Base-by-base conservation (phyloP, 1,140 invertebrate species). In the Luehdorfia chinensis region DNA sequence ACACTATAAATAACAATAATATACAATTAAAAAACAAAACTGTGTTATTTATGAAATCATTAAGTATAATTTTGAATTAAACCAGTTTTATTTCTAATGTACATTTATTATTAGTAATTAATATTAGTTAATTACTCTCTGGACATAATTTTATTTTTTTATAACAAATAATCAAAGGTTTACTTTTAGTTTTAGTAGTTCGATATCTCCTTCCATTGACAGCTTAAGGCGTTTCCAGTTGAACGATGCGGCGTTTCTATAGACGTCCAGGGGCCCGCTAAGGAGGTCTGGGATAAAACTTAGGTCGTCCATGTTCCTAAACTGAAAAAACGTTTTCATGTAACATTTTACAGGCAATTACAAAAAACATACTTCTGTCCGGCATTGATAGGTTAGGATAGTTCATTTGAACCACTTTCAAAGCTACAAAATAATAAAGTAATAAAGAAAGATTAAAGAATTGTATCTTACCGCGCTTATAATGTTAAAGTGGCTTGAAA, bases 171-270 rank as follows among this genome's bases (percentile, higher is more conserved):
- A n/a, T n/a, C n/a, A n/a, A n/a, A n/a, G n/a, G n/a, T 62, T 74
- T 76, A 94, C 94, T 88, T 94, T 94, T 43, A 93, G 90, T 75
- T 89, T 89, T 15, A 95, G 77, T 39, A 91, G 79, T 31, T 94
- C 89, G 62, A 94, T 90, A 49, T 91, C 91, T 70, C 91, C 91
- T 72, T 95, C 93, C 32, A 95, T 80, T 43, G 93, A 89, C 25
- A 94, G 55, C 57, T 91, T 92, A 76, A 96, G 88, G 50, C 90
- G 83, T 75, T 94, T 94, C 94, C 94, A 96, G 71, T 94, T 88
- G 66, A 96, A 96, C 4, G 91, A 90, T 2, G 94, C 91, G 47
- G 87, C 88, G 55, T 91, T 91, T 59, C 95, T 89, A 79, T 94
- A 95, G 1, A 63, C 68, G 69, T 93, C 91, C 31, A 96, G 81